Percentiles rank a stretch among this genome's conserved stretches.
These are phyloP conservation scores for Bembecia ichneumoniformis DNA, from an alignment of 2,888 invertebrate species.

Conservation along the genomic window DNA sequence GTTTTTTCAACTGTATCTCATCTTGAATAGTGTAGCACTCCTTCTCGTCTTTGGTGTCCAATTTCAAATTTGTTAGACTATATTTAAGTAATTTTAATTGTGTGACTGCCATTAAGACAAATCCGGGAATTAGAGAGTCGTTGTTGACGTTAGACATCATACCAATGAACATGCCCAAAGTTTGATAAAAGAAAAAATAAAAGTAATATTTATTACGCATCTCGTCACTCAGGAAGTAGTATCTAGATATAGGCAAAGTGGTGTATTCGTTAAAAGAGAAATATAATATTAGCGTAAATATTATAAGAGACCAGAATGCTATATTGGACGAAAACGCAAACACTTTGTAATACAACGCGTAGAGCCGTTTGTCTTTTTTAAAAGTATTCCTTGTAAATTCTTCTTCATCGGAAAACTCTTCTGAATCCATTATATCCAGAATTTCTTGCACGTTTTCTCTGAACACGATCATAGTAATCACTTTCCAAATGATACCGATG, in stretches of 20 bases:
- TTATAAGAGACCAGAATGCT: not conserved
- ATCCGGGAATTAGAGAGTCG: too few species aligned
- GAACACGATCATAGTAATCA: not conserved
- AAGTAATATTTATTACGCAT: not conserved
- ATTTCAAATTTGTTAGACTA: too few species aligned
- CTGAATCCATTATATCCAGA: not conserved
- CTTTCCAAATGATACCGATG: not conserved
- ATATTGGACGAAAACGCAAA: not conserved
- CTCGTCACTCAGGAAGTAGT: not conserved
- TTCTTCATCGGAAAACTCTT: not conserved
- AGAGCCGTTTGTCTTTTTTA: not conserved
- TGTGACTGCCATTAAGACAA: not conserved
- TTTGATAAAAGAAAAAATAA: not conserved
- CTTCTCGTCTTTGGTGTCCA: not conserved
- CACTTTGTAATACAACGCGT: not conserved
- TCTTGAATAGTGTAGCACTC: not conserved
- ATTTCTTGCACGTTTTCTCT: too few species aligned
- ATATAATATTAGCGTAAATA: not conserved
- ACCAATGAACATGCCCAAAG: not conserved
- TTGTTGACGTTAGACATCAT: too few species aligned
- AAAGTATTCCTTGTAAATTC: not conserved
- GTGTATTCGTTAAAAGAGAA: not conserved
- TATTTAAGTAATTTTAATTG: too few species aligned
- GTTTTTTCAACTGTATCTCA: not conserved
- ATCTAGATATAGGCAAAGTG: not conserved